A percentile compares a stretch with the other conserved stretches of the same genome.
These are phyloP conservation scores for Prunella strophiata DNA, from an alignment of 2,797 vertebrate species.

Conservation along the genomic window DNA sequence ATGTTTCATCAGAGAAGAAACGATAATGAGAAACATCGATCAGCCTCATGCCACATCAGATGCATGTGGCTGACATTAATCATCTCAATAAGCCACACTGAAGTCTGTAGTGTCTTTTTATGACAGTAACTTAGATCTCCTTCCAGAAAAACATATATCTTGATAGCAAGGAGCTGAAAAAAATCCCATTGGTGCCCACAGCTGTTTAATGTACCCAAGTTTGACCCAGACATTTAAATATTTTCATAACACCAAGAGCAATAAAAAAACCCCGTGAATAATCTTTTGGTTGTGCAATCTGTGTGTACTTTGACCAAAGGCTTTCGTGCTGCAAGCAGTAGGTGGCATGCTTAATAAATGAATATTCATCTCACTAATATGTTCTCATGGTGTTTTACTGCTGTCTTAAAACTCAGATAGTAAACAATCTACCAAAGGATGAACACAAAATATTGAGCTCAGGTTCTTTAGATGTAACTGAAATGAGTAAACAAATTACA, in stretches of 20 bases:
- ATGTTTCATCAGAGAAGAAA: slow-evolving; percentile 31
- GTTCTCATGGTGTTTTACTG: slow-evolving; percentile 37
- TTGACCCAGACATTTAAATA: slow-evolving; percentile 61
- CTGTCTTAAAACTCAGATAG: slow-evolving; percentile 2
- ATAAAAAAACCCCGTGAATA: neutral
- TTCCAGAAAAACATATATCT: slow-evolving; percentile 31
- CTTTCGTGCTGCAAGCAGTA: slow-evolving; percentile 17
- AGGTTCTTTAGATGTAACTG: neutral
- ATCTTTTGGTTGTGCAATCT: neutral
- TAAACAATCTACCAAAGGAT: neutral
- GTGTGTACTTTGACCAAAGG: slow-evolving; percentile 16
- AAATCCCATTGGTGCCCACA: neutral
- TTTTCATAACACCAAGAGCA: slow-evolving; percentile 56
- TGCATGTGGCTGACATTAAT: slow-evolving; percentile 12
- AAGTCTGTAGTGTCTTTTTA: slow-evolving; percentile 52
- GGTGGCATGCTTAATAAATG: slow-evolving; percentile 63
- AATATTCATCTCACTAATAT: slow-evolving; percentile 48
- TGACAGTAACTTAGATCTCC: neutral
- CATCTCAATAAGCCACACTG: slow-evolving; percentile 37
- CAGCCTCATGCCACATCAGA: neutral
- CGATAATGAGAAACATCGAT: slow-evolving; percentile 45
- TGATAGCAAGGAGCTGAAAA: slow-evolving; percentile 18
- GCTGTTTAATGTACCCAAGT: slow-evolving; percentile 34
- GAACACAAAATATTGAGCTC: neutral
- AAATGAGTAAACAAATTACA: neutral